A percentile compares a stretch with the other conserved stretches of the same genome.
Evolutionary conservation across 2,113 vertebrate genomes (phyloP).

Genomic region (Hydrochoerus hydrochaeris): DNA sequence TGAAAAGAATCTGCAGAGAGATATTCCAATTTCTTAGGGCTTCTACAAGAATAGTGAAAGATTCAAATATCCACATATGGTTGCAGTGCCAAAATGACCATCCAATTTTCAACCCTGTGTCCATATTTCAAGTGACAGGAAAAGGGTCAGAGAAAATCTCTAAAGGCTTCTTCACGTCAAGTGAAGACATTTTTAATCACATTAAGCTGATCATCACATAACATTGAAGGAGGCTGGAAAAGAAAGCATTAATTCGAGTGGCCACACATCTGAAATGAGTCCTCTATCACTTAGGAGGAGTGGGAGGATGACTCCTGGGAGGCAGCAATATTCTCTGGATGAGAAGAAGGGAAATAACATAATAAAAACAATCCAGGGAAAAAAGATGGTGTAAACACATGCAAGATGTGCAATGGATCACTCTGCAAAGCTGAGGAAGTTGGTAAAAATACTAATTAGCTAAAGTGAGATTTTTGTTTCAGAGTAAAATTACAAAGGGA

Average conservation of each 20-base stretch:
- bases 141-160: background rate
- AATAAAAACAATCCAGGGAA: background rate
- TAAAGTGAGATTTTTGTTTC: conserved; percentile 21
- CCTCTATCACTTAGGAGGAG: background rate
- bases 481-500: conserved; percentile 25
- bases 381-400: background rate
- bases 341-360: background rate
- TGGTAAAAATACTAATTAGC: background rate
- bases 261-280: background rate
- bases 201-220: background rate
- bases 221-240: background rate
- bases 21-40: background rate
- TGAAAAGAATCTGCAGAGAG: background rate
- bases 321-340: background rate
- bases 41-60: background rate
- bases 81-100: background rate
- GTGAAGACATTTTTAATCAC: background rate
- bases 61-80: background rate
- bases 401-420: too few species aligned
- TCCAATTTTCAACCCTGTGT: background rate
- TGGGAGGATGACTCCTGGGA: background rate
- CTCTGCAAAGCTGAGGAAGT: background rate
- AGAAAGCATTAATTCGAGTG: background rate
- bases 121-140: background rate
- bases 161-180: background rate